Conservation (phyloP, 2,113 vertebrate genomes). For the Spizaetus ornatus region DNA sequence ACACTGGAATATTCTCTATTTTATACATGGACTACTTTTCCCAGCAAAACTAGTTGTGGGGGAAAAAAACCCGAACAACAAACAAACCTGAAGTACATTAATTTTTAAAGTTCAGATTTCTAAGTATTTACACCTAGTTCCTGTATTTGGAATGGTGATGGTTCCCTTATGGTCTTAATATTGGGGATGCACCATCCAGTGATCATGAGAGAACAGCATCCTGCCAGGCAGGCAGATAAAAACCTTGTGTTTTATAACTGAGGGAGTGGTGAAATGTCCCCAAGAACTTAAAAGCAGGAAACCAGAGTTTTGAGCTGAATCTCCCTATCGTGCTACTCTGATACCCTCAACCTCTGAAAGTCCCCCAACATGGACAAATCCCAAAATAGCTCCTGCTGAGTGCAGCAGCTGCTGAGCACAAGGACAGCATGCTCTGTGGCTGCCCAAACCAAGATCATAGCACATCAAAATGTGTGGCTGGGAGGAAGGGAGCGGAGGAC, state of each 20-base stretch:
- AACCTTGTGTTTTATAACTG: not conserved
- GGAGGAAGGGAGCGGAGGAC: not conserved
- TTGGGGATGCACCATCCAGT: not conserved
- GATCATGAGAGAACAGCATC: not conserved
- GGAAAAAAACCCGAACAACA: fast-evolving
- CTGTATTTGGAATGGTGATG: not conserved
- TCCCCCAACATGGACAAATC: not conserved
- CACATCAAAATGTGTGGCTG: not conserved
- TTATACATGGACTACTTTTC: not conserved
- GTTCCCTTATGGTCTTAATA: not conserved
- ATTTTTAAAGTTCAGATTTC: not conserved
- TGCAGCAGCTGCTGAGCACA: not conserved
- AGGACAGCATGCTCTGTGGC: not conserved
- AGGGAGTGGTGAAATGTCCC: not conserved
- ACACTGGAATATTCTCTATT: not conserved
- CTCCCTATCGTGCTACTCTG: not conserved
- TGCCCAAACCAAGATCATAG: not conserved
- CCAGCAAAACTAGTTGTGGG: not conserved
- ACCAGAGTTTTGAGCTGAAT: not conserved
- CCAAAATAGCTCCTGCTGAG: not conserved
- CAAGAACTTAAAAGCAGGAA: not conserved
- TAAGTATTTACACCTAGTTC: not conserved
- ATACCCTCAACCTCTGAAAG: not conserved
- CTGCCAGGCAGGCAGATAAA: not conserved
- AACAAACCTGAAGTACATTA: not conserved